A percentile compares a stretch with the other conserved stretches of the same genome.
Evolutionary conservation across 1,140 invertebrate species (phyloP).

Genomic region (Brachystomella parvula): DNA sequence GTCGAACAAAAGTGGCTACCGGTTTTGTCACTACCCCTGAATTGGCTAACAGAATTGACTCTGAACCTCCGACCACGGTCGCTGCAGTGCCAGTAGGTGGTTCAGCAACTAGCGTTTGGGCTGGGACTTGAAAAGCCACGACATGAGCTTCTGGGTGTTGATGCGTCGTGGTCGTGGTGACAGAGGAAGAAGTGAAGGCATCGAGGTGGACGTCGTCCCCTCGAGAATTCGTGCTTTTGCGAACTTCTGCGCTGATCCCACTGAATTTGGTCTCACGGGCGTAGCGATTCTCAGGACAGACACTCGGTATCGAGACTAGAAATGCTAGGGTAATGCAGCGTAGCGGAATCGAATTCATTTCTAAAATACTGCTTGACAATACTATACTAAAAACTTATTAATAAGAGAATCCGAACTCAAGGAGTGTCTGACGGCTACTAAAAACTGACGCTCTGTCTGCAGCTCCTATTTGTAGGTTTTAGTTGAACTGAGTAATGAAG

Average conservation of each 20-base stretch:
- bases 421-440: too few species aligned
- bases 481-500: too few species aligned
- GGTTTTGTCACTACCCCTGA: not conserved
- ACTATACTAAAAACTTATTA: too few species aligned
- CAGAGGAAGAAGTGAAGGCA: not conserved
- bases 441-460: too few species aligned
- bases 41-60: not conserved
- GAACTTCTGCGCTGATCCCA: not conserved
- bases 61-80: not conserved
- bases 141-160: not conserved
- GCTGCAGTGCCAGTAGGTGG: too few species aligned
- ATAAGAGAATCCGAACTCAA: too few species aligned
- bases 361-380: too few species aligned
- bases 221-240: not conserved
- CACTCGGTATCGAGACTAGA: not conserved
- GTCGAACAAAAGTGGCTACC: not conserved
- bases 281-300: not conserved
- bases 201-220: not conserved
- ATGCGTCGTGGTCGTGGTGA: not conserved
- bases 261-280: not conserved
- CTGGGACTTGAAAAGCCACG: not conserved
- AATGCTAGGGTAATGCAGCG: not conserved
- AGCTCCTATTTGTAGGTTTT: too few species aligned
- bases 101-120: too few species aligned
- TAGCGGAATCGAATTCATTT: too few species aligned